Evolutionary conservation across 37 sponge, comb jelly and placozoan genomes (phyloP).

Genomic region (Chondrosia reniformis): DNA sequence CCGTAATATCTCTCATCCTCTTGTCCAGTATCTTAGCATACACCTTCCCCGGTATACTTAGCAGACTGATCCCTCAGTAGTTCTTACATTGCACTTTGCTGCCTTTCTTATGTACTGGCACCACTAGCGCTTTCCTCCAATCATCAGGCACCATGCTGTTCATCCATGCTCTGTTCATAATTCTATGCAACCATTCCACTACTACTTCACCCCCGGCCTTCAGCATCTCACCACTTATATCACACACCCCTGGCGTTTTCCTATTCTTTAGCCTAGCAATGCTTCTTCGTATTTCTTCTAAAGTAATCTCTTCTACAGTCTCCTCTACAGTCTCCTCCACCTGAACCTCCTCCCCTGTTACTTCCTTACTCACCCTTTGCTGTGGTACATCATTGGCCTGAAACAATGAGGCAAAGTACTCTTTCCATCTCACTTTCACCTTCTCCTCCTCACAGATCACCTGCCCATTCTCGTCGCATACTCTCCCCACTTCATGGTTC

Average conservation of each 20-base stretch:
- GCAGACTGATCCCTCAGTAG: conserved; percentile 12
- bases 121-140: background rate
- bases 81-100: conserved; percentile 5
- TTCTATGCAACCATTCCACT: background rate
- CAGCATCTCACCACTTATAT: background rate
- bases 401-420: too few relatives aligned
- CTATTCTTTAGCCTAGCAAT: too few relatives aligned
- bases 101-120: conserved; percentile 12
- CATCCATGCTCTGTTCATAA: conserved; percentile 1
- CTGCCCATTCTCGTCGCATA: too few relatives aligned
- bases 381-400: too few relatives aligned
- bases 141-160: background rate
- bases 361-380: too few relatives aligned
- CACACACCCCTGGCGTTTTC: conserved; percentile 9
- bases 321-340: too few relatives aligned
- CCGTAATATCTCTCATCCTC: conserved; percentile 1
- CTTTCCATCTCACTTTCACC: too few relatives aligned
- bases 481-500: too few relatives aligned
- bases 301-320: too few relatives aligned
- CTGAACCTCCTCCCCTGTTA: too few relatives aligned
- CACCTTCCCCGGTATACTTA: conserved; percentile 10
- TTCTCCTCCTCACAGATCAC: too few relatives aligned
- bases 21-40: conserved; percentile 1
- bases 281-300: too few relatives aligned
- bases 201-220: conserved; percentile 8